Evolutionary conservation across 2,113 vertebrate genomes (phyloP), one percentile per base, ranked within the genome.

Genomic region (Laticauda colubrina): DNA sequence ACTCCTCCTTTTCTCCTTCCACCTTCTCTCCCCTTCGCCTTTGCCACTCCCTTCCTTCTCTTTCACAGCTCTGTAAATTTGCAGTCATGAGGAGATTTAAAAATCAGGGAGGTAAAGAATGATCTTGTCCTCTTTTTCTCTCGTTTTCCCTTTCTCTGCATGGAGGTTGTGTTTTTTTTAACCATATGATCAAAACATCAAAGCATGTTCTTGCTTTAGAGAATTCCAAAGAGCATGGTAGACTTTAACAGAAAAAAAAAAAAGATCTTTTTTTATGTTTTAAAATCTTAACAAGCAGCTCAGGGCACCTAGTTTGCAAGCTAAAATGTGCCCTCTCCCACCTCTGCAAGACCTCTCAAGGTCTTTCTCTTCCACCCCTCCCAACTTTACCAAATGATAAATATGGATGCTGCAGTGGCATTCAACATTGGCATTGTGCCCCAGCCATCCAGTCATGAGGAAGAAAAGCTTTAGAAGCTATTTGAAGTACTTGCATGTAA

Each of bases 381-480:
- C 20, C 7, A 24, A 45, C 93, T 93, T 91, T 94, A 75, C 90
- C 56, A 90, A 85, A 90, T 89, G 91, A 91, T 26, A 90, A 92
- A 95, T 29, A 86, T 8, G 12, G 86, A 56, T 94, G 51, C 92
- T 39, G 21, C 93, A 54, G 85, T 94, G 93, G 94, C 85, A 94
- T 95, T 95, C 48, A 96, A 95, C 91, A 87, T 87, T 12, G 64
- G 8, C 24, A 24, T 90, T 92, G 90, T 94, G 95, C 89, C 43
- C 85, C 75, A 95, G 90, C 93, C 94, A 94, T 2, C 12, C 0
- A 24, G 34, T 64, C 81, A 89, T 54, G 91, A 29, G 43, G 57
- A 2, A 61, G 11, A 90, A 61, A 85, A 95, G 94, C 90, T 97
- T 96, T 96, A 93, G 95, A 95, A 85, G 54, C 90, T 61, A 64